Evolutionary conservation across 2,888 invertebrate genomes (phyloP).

Genomic region (Temnothorax unifasciatus): DNA sequence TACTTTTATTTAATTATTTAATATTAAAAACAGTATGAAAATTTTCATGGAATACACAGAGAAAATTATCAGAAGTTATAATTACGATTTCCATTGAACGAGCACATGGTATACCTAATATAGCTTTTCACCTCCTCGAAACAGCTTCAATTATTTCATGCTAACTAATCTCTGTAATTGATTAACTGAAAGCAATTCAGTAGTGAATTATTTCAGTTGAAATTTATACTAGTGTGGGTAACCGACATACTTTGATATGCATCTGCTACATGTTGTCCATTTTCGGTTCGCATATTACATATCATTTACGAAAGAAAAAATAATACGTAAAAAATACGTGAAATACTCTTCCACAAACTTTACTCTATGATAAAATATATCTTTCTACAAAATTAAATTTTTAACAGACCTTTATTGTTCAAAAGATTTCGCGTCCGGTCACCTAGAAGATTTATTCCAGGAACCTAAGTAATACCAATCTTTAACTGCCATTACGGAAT

Average conservation of each 20-base stretch:
- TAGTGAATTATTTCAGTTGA: slow-evolving; percentile 17
- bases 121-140: slow-evolving; percentile 16
- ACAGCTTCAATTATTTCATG: slow-evolving; percentile 30
- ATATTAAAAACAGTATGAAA: not conserved
- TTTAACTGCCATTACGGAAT: not conserved
- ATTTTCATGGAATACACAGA: not conserved
- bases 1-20: slow-evolving; percentile 2
- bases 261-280: not conserved
- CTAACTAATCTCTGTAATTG: slow-evolving; percentile 58
- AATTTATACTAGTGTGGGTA: slow-evolving; percentile 4
- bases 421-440: not conserved
- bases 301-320: not conserved
- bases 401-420: not conserved
- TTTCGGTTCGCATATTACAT: not conserved
- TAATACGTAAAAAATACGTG: not conserved
- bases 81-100: slow-evolving; percentile 7
- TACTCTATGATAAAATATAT: not conserved
- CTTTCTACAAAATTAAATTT: not conserved
- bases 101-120: slow-evolving; percentile 13
- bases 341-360: not conserved
- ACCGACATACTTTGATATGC: not conserved
- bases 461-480: slow-evolving; percentile 8
- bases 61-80: slow-evolving; percentile 9
- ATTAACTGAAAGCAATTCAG: slow-evolving; percentile 57
- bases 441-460: not conserved